Percentiles rank a stretch among this genome's conserved stretches.
Evolutionary conservation across 1,140 invertebrate genomes (phyloP).

Genomic region (Pinna nobilis): DNA sequence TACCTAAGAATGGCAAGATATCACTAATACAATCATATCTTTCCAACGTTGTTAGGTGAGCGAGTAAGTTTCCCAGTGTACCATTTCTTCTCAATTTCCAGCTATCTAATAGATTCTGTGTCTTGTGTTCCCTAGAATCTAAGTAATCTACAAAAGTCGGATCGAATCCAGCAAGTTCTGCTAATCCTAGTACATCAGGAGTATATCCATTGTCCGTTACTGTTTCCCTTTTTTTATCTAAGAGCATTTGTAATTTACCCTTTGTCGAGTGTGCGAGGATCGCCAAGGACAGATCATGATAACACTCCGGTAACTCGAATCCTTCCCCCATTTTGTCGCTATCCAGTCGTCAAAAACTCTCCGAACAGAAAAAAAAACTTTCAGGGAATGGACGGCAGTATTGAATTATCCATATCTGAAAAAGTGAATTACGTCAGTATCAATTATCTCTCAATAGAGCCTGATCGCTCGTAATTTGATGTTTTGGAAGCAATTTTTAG

Average conservation of each 20-base stretch:
- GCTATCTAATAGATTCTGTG: conserved; percentile 18
- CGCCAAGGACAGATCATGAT: conserved; percentile 14
- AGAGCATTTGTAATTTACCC: conserved; percentile 19
- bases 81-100: conserved; percentile 24
- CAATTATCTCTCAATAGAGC: not conserved
- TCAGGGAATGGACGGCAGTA: no score
- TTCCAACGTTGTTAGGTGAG: conserved; percentile 20
- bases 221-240: conserved; percentile 31
- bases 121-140: conserved; percentile 29
- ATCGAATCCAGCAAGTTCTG: conserved; percentile 43
- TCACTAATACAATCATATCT: conserved; percentile 36
- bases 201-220: conserved; percentile 26
- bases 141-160: conserved; percentile 24
- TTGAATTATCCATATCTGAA: no score
- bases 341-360: not conserved
- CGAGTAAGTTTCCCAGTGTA: conserved; percentile 31
- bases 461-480: not conserved
- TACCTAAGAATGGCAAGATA: conserved; percentile 18
- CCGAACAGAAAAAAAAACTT: no score
- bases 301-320: conserved; percentile 14
- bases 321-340: conserved; percentile 32
- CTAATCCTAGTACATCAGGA: conserved; percentile 32
- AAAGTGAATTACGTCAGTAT: no score
- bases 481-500: no score
- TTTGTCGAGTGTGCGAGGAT: conserved; percentile 30